A percentile compares a stretch with the other conserved stretches of the same genome.
phyloP scores from a whole-genome alignment of 92 coral and sea anemone genomes.

The Palythoa grandis region DNA sequence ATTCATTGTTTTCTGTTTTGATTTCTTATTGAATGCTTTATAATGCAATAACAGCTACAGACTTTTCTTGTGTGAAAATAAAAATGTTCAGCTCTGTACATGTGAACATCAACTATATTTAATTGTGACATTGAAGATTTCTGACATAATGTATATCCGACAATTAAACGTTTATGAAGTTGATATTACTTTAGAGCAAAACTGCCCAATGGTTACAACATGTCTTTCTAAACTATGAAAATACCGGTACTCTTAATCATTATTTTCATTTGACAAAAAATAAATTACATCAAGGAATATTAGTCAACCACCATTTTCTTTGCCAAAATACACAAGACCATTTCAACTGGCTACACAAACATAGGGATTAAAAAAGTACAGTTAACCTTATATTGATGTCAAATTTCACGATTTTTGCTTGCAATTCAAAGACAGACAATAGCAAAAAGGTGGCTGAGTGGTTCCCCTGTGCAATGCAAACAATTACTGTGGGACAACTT shows the following conservation, averaged over 20 bases:
- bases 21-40: neutral
- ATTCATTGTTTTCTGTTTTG: neutral
- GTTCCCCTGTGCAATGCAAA: neutral
- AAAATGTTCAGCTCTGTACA: neutral
- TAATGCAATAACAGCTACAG: neutral
- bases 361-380: neutral
- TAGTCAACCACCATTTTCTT: neutral
- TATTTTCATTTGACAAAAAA: neutral
- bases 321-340: neutral
- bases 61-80: neutral
- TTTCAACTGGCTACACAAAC: conserved; percentile 9
- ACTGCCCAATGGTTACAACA: too few relatives aligned
- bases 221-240: too few relatives aligned
- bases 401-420: neutral
- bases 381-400: neutral
- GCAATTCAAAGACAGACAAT: neutral
- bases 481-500: neutral
- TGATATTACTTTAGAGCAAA: too few relatives aligned
- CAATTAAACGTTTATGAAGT: too few relatives aligned
- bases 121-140: too few relatives aligned
- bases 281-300: neutral
- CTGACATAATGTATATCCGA: too few relatives aligned
- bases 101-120: too few relatives aligned
- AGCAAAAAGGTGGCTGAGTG: neutral
- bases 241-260: too few relatives aligned